These are phyloP conservation scores for Carlito syrichta DNA, from an alignment of 2,113 vertebrate genomes.

Conservation along the genomic window DNA sequence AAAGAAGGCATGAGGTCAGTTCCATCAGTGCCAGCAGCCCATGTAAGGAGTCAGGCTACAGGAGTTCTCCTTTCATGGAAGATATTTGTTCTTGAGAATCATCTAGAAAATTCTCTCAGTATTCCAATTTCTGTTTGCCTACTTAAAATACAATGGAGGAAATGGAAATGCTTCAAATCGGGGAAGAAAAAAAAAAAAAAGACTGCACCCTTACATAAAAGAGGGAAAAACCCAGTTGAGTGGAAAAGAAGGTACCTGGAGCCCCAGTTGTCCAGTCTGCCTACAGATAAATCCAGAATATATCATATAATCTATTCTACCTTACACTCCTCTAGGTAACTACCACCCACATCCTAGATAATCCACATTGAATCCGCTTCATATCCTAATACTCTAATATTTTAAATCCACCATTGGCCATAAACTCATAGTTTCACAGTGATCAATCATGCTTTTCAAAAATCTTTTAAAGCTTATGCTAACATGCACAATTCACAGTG, in stretches of 20 bases:
- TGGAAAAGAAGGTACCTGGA: neutral
- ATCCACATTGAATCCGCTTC: neutral
- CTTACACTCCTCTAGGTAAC: neutral
- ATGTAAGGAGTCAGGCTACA: neutral
- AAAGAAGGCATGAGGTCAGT: neutral
- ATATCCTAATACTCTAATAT: neutral
- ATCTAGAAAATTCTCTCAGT: neutral
- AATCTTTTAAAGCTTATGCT: neutral
- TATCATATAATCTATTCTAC: neutral
- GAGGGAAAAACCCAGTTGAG: neutral
- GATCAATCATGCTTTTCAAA: conserved; percentile 27
- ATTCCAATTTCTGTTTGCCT: conserved; percentile 7
- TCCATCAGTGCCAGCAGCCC: neutral
- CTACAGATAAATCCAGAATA: neutral
- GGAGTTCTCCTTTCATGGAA: neutral
- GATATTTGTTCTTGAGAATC: conserved; percentile 9
- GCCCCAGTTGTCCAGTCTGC: neutral
- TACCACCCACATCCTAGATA: neutral
- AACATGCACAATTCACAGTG: neutral
- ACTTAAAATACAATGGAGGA: conserved; percentile 20
- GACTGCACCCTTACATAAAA: neutral
- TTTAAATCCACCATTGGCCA: conserved; percentile 20
- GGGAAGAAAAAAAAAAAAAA: neutral
- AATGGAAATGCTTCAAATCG: neutral
- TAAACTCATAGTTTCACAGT: neutral